Conservation (phyloP, 2,797 vertebrate genomes). For the Karalla daura region DNA sequence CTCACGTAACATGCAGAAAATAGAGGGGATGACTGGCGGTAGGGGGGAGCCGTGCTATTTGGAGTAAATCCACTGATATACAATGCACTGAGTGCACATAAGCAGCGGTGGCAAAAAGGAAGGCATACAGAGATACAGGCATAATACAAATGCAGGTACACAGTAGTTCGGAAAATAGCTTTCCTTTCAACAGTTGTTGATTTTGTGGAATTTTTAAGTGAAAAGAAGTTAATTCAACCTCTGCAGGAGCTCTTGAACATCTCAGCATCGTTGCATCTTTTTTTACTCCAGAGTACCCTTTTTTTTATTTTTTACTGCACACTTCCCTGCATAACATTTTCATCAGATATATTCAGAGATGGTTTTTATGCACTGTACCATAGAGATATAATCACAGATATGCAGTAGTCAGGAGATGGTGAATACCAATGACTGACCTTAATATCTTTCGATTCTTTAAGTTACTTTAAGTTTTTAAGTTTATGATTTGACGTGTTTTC, state of each 20-base stretch:
- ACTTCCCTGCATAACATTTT: background rate
- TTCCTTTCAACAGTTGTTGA: conserved; percentile 16
- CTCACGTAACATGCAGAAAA: conserved; percentile 76
- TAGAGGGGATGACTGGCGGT: conserved; percentile 61
- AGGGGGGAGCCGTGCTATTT: conserved; percentile 62
- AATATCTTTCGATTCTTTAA: conserved; percentile 4
- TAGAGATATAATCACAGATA: conserved; percentile 17
- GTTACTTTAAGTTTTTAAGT: too few relatives aligned
- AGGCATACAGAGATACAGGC: conserved; percentile 32
- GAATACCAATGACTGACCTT: conserved; percentile 13
- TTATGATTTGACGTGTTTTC: conserved; percentile 12
- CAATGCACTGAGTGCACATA: conserved; percentile 59
- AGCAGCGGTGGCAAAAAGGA: conserved; percentile 45
- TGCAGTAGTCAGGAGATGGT: conserved; percentile 1
- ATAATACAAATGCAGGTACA: conserved; percentile 32
- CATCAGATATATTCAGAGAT: conserved; percentile 17
- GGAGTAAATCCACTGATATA: conserved; percentile 73
- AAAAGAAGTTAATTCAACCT: conserved; percentile 14
- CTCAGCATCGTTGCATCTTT: background rate
- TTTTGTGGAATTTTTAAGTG: conserved; percentile 23
- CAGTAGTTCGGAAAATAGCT: conserved; percentile 8
- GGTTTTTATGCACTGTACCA: conserved; percentile 1
- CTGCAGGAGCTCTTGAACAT: background rate
- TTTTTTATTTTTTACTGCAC: background rate
- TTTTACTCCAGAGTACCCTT: background rate